Base-by-base conservation (phyloP, 2,888 invertebrate species). In the Formica aserva region DNA sequence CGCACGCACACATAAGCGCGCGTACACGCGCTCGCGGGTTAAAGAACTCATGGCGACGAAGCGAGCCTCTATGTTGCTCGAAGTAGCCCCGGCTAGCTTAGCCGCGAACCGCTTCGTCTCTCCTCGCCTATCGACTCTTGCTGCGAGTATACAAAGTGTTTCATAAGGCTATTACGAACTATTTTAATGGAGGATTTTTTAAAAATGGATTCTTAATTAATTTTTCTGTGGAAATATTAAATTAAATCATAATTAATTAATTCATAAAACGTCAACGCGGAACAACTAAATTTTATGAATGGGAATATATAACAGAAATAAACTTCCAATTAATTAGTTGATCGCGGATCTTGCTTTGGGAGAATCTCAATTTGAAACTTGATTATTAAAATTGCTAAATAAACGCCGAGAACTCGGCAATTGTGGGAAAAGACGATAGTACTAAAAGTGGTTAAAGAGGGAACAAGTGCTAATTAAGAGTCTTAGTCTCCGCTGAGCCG, bases 1-100 rank as follows among this genome's bases (percentile, higher is more conserved):
- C 83, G 77, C 82, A 69, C 82, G 80, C 85, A 82, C 71, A 52
- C 69, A 35, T 29, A 62, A 18, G 38, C 35, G 6, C 35, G 35
- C 38, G 11, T 48, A 71, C 67, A 29, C 18, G 75, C 57, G 26
- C 41, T 13, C 63, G 60, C 65, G 87, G 88, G 89, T 89, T 88
- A 88, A 88, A 84, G 88, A 89, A 89, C 89, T 80, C 84, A 85
- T 75, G 75, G 52, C 75, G 78, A 82, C 71, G 71, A 82, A 66
- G 77, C 74, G 78, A 85, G 85, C 60, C 57, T 69, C 69, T 57
- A 60, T 4, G 26, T 22, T 35, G 69, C 45, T 69, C 22, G 74
- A 78, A 77, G 57, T 62, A 60, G 38, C 35, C 29, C 41, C 32
- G 9, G 26, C 60, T 38, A 69, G 71, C 74, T 78, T 78, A 41